These are phyloP conservation scores for Standfussiana lucernea DNA, from an alignment of 2,888 invertebrate genomes.

Conservation along the genomic window DNA sequence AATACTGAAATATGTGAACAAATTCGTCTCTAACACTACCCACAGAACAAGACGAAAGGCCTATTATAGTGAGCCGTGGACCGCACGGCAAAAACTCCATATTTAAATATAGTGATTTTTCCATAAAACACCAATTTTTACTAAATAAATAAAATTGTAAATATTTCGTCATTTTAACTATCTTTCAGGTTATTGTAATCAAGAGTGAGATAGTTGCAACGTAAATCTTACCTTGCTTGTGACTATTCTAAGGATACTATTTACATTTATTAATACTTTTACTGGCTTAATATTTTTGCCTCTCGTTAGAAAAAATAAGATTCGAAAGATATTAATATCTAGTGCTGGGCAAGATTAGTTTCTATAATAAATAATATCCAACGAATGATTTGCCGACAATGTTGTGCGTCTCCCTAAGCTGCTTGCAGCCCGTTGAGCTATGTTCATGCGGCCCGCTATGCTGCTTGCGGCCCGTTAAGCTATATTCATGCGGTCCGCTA, in stretches of 20 bases:
- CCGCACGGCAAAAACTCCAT: conserved; percentile 21
- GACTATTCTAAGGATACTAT: conserved; percentile 55
- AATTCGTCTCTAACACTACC: not conserved
- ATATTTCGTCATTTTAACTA: conserved; percentile 63
- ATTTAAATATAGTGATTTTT: conserved; percentile 36
- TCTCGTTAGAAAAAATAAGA: conserved; percentile 54
- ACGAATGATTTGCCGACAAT: not conserved
- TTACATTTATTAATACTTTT: conserved; percentile 49
- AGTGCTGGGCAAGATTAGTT: conserved; percentile 40
- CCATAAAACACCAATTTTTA: conserved; percentile 64
- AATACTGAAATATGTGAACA: not conserved
- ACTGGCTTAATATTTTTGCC: conserved; percentile 61
- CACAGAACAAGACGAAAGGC: conserved; percentile 36
- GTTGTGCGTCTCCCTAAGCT: not conserved
- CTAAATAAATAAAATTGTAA: conserved; percentile 58
- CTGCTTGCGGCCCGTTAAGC: conserved; percentile 18
- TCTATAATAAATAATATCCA: not conserved
- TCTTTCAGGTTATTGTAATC: conserved; percentile 60
- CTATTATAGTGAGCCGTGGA: conserved; percentile 41
- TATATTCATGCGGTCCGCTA: not conserved
- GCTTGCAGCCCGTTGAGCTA: conserved; percentile 24
- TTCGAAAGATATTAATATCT: conserved; percentile 18
- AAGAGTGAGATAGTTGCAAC: conserved; percentile 69
- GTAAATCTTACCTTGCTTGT: conserved; percentile 66
- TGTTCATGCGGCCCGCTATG: not conserved